Evolutionary conservation across 2,113 vertebrate genomes (phyloP), one percentile per base, ranked within the genome.

Genomic region (Todiramphus chloris): DNA sequence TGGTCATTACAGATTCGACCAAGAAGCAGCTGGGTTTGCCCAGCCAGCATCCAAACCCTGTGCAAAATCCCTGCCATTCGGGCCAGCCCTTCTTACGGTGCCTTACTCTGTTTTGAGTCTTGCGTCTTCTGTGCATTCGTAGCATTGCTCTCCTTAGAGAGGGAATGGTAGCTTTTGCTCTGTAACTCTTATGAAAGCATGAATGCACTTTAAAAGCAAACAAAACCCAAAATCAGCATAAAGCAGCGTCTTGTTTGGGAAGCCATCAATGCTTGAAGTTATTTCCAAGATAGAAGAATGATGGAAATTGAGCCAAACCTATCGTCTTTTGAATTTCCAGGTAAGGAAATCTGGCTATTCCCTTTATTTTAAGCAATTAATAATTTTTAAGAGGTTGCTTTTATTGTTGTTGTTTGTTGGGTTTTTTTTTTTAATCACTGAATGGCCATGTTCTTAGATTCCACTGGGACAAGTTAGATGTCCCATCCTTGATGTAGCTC

Each of bases 231-330:
- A 90, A 72, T 89, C 96, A 93, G 75, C 91, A 91, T 97, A 96
- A 96, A 96, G 73, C 94, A 94, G 64, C 74, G 67, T 94, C 88
- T 96, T 96, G 91, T 85, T 92, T 76, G 95, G 95, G 94, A 97
- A 93, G 84, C 97, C 96, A 96, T 92, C 94, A 95, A 94, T 97
- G 88, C 96, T 94, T 93, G 89, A 94, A 92, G 94, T 95, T 95
- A 92, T 94, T 95, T 92, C 91, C 95, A 90, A 76, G 92, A 97
- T 95, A 96, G 96, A 97, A 97, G 96, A 97, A 94, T 97, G 96
- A 97, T 91, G 97, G 96, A 96, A 96, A 96, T 97, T 93, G 94
- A 97, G 39, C 64, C 97, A 97, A 96, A 97, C 94, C 74, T 96
- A 94, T 96, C 51, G 30, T 90, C 95, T 92, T 96, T 96, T 97